Evolutionary conservation across 2,113 vertebrate species (phyloP), one percentile per base, ranked within the genome.

Genomic region (Cheilinus undulatus): DNA sequence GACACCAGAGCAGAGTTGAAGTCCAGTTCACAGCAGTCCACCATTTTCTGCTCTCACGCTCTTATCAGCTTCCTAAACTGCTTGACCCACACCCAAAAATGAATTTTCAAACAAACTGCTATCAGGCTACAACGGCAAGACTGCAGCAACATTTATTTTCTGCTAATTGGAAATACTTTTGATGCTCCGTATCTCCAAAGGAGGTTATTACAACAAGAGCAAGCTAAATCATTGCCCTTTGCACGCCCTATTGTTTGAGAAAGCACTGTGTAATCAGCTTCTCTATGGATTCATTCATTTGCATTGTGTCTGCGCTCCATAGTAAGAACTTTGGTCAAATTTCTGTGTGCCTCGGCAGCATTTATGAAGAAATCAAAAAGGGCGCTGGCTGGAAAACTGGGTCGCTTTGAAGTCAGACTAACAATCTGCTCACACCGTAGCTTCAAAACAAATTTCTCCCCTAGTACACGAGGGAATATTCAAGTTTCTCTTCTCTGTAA

Each of bases 371-470:
- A 86, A 69, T 78, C 65, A 82, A 73, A 64, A 85, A 69, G 59
- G 43, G 53, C 51, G 32, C 13, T 24, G 59, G 67, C 28, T 3
- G 9, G 72, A 78, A 80, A 91, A 91, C 77, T 92, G 80, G 90
- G 90, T 92, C 88, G 87, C 86, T 89, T 88, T 90, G 80, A 88
- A 86, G 80, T 82, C 77, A 27, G 54, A 79, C 65, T 48, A 86
- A 83, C 86, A 88, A 89, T 87, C 89, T 83, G 69, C 85, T 91
- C 76, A 80, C 52, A 80, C 74, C 79, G 70, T 52, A 77, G 82
- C 76, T 82, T 77, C 72, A 78, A 81, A 79, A 74, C 69, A 61
- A 23, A 58, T 61, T 38, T 8, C 6, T 34, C 46, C 42, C 48
- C 49, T 52, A 76, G 51, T 53, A 53, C 64, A 76, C 53, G 50